These are phyloP conservation scores for Galago senegalensis DNA, from an alignment of 2,797 vertebrate genomes.

Conservation along the genomic window DNA sequence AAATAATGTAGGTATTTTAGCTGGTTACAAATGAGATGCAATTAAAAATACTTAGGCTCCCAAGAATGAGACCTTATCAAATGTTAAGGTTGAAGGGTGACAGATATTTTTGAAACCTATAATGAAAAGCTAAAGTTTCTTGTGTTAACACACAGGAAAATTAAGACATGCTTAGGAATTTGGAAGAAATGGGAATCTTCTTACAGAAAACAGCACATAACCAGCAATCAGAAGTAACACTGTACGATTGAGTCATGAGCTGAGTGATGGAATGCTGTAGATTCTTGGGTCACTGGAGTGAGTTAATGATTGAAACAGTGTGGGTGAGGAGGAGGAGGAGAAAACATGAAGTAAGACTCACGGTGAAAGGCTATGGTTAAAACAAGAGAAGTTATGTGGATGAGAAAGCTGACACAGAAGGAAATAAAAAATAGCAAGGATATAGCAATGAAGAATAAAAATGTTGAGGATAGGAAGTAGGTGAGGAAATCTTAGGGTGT, in stretches of 20 bases:
- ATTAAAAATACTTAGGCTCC: neutral
- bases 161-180: neutral
- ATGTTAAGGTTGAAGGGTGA: neutral
- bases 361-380: neutral
- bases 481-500: neutral
- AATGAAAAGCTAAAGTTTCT: neutral
- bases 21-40: neutral
- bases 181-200: neutral
- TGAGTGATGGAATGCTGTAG: neutral
- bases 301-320: neutral
- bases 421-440: neutral
- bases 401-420: neutral
- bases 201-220: neutral
- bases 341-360: neutral
- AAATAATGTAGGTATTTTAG: neutral
- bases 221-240: neutral
- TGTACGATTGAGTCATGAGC: neutral
- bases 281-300: neutral
- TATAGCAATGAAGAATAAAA: neutral
- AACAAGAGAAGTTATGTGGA: neutral
- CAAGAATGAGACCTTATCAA: neutral
- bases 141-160: neutral
- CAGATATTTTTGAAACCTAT: neutral
- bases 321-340: neutral
- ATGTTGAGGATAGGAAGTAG: neutral